These are phyloP conservation scores for Vimba vimba DNA, from an alignment of 2,113 vertebrate genomes.

Conservation along the genomic window DNA sequence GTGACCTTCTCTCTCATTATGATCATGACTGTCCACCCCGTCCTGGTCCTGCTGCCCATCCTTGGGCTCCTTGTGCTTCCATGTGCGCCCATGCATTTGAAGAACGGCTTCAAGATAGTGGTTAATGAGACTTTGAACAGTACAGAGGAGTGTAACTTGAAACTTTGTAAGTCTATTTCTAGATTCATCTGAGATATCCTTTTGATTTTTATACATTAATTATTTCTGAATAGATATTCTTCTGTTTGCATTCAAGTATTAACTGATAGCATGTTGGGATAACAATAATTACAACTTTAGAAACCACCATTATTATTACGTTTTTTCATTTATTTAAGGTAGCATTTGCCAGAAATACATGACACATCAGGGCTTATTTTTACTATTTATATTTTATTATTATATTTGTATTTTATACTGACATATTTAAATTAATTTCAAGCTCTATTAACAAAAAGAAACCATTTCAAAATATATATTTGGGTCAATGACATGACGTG, in stretches of 20 bases:
- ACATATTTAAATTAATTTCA: neutral
- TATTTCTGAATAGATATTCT: neutral
- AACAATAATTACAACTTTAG: neutral
- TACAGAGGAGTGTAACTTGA: fast-evolving
- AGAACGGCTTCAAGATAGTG: neutral
- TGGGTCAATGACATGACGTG: no score
- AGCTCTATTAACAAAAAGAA: neutral
- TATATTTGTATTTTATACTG: neutral
- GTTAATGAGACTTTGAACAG: fast-evolving
- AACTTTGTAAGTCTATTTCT: conserved; percentile 39
- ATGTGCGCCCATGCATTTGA: neutral
- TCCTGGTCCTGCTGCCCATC: conserved; percentile 43
- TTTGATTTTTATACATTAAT: neutral
- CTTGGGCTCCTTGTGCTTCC: conserved; percentile 29
- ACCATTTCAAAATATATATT: neutral
- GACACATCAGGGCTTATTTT: neutral
- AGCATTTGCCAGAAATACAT: neutral
- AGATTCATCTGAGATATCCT: neutral
- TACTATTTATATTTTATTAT: neutral
- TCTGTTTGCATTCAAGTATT: neutral
- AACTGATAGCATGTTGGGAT: neutral
- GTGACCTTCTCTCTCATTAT: conserved; percentile 21
- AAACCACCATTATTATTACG: neutral
- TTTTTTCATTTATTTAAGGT: neutral
- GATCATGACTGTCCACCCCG: conserved; percentile 44